Base-by-base conservation (phyloP, 2,797 vertebrate genomes). In the Garrulus glandarius region DNA sequence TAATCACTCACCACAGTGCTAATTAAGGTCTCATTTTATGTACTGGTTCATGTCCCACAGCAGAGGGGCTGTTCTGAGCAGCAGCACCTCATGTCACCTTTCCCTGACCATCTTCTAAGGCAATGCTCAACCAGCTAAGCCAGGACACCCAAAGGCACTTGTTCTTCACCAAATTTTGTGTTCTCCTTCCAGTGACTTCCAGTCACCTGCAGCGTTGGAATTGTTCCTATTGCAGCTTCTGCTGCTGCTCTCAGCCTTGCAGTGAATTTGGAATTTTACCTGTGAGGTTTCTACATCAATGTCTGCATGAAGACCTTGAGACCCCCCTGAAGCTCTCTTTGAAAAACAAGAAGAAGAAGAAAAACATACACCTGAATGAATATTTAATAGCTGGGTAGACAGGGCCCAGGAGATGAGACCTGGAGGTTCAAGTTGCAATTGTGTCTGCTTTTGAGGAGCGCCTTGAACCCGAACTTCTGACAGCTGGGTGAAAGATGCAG, bases 401-500 rank as follows among this genome's bases (percentile, higher is more conserved):
- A 86, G 69, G 23, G 18, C 76, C 53, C 79, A n/a, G 87, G 92
- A 75, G 80, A 84, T n/a, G 61, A 81, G 88, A 90, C 76, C 52
- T 0, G 0, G 53, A 90, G 80, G 57, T 88, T 86, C 77, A 84
- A 63, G 36, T 16, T 84, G 76, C 44, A 36, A 57, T 47, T 75
- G 72, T 29, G 34, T 37, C 41, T 88, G 85, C 36, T 78, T 72
- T 69, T 16, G 14, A 92, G 88, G n/a, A 77, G 80, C 87, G 72
- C 57, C 77, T 84, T 43, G 37, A 78, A 61, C 53, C 50, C 78
- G 65, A 32, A 18, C 61, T 93, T 75, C 49, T 91, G 83, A 90
- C 86, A 86, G 74, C 65, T 50, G 57, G 34, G 41, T 78, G 79
- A 92, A 88, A 92, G 80, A 68, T 84, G 61, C 80, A 84, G 41